Evolutionary conservation across 2,113 vertebrate genomes (phyloP), one percentile per base, ranked within the genome.

Genomic region (Takifugu bimaculatus): DNA sequence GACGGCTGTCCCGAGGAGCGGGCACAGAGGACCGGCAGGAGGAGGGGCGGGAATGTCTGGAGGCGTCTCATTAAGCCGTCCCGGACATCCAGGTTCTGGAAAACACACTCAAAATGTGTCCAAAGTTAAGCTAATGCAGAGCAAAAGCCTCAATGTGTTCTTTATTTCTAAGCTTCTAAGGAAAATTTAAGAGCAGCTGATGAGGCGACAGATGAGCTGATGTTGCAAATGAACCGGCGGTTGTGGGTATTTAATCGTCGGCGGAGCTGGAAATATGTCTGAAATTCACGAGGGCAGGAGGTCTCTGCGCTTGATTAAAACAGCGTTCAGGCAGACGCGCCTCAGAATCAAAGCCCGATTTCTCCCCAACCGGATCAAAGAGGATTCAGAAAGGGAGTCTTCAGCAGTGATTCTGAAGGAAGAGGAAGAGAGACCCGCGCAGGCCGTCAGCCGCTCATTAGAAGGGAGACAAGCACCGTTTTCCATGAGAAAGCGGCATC

Each of bases 181-280:
- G 20, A 3, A 26, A 13, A 27, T 52, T 4, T 1, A 25, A 51
- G 26, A 13, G 26, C 13, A 52, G 50, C 25, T 11, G 26, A 52
- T 28, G 44, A 45, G 44, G 12, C 12, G 42, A 6, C 5, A 35
- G 25, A 4, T 58, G 12, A 57, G 54, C 43, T 51, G 29, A 25
- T 43, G 57, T 26, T 57, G 47, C 50, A 54, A 65, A 60, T 56
- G 62, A 67, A 59, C 26, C 10, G 0, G 32, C 29, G 44, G 43
- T 48, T 5, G 29, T 32, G 29, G 29, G 29, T 12, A 64, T 27
- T 57, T 53, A 28, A n/a, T 27, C 58, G 49, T 70, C 60, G 70
- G 70, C 60, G 68, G 74, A 67, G 59, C 54, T 29, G 63, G 20
- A 68, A 72, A 75, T 54, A 69, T 65, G 63, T 66, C 68, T 75